Base-by-base conservation (phyloP, 1,140 invertebrate genomes). In the Anastatus disparis region DNA sequence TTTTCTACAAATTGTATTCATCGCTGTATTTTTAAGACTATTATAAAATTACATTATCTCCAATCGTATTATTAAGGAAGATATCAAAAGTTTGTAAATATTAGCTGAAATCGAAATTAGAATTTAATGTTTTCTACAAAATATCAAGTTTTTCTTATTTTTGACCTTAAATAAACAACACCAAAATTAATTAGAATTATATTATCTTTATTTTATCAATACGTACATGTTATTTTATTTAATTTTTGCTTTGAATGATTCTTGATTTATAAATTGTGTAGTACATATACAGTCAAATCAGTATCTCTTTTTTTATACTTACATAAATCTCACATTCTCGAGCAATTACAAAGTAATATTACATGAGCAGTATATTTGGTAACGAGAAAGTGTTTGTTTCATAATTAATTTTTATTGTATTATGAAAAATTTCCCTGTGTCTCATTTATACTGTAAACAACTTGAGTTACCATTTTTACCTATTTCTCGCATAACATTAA, bases 161-260 rank as follows among this genome's bases (percentile, higher is more conserved):
- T n/a, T n/a, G n/a, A n/a, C n/a, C n/a, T n/a, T n/a, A n/a, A n/a
- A n/a, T n/a, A 35, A 35, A 35, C 31, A 10, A 35, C 4, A 10
- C 31, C 4, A 4, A 44, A 8, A 44, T 3, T 56, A 56, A 56
- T 46, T 70, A 70, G 50, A 64, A 63, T 64, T 64, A 64, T 70
- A 70, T 56, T 70, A 63, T 58, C 53, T 70, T 64, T 70, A 70
- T 70, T 69, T 69, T 63, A 63, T 63, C 4, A 70, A 63, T 69
- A 70, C 38, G 61, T 70, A 70, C 67, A 70, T 61, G 27, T 63
- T 70, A 62, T 44, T 62, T 62, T 46, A 70, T 46, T 53, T 50
- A 26, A 62, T n/a, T 70, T 62, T 70, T 62, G 58, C 40, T 70
- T 69, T 61, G 20, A 68, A 52, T 48, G 40, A 67, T 40, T 61